Evolutionary conservation across 2,797 vertebrate species (phyloP), one percentile per base, ranked within the genome.

Genomic region (Heteromormyrus szaboi): DNA sequence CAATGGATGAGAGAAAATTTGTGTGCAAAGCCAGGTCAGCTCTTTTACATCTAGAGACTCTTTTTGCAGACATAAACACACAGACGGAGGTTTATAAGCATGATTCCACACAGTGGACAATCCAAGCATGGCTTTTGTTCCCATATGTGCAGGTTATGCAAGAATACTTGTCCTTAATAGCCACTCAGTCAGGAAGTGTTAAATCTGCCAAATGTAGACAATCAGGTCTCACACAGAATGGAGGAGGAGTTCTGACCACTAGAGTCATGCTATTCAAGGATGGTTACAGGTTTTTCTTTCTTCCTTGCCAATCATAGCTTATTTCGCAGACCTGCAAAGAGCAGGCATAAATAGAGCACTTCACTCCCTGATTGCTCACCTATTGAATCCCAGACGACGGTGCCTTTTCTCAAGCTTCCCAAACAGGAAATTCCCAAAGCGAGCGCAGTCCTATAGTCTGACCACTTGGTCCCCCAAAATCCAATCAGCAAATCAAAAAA

Each of bases 121-220:
- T 81, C 11, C 59, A 92, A 8, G 94, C 94, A 94, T 94, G 94
- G 92, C 94, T 95, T 96, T 97, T 96, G 96, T 96, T 96, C 95
- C 92, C 94, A 93, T 92, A 94, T 85, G 93, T 95, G 96, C 96
- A 96, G 95, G 95, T 96, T 95, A 96, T 95, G 95, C 93, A 93
- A 95, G 96, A 96, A 95, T 95, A 96, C 95, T 95, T 96, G 94
- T 94, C 95, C 95, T 96, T 97, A 97, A 96, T 94, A 96, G 96
- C 95, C 96, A 96, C 95, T 96, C 96, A 95, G 95, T 96, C 96
- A 97, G 97, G 96, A 97, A 97, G 97, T 96, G 96, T 97, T 97
- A 97, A 97, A 97, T 94, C 95, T 93, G 96, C 95, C 96, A 97
- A 96, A 96, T 92, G 94, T 91, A 92, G 94, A 96, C 96, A 96